Base-by-base conservation (phyloP, 2,888 invertebrate genomes). In the Subacronicta megacephala region DNA sequence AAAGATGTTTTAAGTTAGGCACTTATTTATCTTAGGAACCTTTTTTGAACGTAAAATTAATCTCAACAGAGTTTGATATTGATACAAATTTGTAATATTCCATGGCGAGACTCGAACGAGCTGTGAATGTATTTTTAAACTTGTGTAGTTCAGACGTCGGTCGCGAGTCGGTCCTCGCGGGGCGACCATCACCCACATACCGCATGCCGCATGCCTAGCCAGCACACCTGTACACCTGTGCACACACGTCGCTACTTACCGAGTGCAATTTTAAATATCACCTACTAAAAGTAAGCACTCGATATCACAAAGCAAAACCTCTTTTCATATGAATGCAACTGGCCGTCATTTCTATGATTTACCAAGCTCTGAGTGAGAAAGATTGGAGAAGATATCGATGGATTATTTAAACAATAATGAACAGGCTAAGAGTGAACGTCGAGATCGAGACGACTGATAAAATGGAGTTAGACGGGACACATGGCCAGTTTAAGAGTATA, bases 111-210 rank as follows among this genome's bases (percentile, higher is more conserved):
- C 55, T 53, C 45, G 44, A 51, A 64, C 51, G 44, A 68, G 45
- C 50, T 53, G 54, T 51, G 47, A 66, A 62, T 63, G 64, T 75
- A 75, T 77, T 72, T 77, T 69, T 73, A 77, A 65, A 67, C 53
- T 61, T 37, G 67, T 70, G 56, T 64, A 64, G 57, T 64, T 49
- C 60, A 63, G 60, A 61, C 50, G 57, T 53, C 55, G 58, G 55
- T 66, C 67, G 59, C 49, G 55, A 53, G 63, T 53, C 55, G 56
- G 37, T 56, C 60, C 62, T 56, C 66, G 62, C 74, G 51, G 23
- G 66, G 61, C 75, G 83, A 74, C 83, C 83, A 73, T 86, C 84
- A 85, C 85, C 85, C 77, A 87, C 84, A 85, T 85, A 82, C 75
- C 81, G 69, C 71, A 69, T 56, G 67, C 75, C 81, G 69, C 71